These are phyloP conservation scores for Adrianichthys oophorus DNA, from an alignment of 2,797 vertebrate genomes.

Conservation along the genomic window DNA sequence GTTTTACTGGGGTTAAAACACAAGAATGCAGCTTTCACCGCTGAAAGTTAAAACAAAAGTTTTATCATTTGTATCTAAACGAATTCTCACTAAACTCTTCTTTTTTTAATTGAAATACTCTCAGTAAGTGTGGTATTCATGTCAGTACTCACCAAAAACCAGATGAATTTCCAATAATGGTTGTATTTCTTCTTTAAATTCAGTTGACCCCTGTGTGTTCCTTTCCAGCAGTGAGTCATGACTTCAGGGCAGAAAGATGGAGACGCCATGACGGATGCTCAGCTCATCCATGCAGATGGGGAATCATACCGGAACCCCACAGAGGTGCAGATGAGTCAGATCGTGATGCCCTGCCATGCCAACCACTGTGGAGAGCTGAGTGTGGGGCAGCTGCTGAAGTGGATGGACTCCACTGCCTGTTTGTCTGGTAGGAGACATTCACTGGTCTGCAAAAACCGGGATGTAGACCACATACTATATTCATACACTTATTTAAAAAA, in stretches of 20 bases:
- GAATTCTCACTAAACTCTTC: too few species aligned
- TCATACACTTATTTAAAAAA: too few species aligned
- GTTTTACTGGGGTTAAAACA: too few species aligned
- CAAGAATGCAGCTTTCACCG: too few species aligned
- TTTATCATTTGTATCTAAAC: too few species aligned
- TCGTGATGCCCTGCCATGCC: conserved; percentile 92
- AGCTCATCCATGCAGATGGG: conserved; percentile 64
- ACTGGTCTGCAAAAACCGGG: too few species aligned
- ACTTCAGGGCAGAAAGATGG: conserved; percentile 43
- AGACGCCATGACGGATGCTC: conserved; percentile 33
- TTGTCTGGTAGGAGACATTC: conserved; percentile 82
- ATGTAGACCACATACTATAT: too few species aligned
- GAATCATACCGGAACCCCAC: conserved; percentile 83
- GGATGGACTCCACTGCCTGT: conserved; percentile 96
- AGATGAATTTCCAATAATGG: too few species aligned
- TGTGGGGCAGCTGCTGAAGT: conserved; percentile 92
- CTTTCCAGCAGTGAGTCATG: conserved; percentile 50
- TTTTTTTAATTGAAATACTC: too few species aligned
- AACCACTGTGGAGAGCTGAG: conserved; percentile 91
- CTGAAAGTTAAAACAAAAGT: too few species aligned
- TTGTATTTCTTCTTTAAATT: not conserved
- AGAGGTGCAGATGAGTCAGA: conserved; percentile 96
- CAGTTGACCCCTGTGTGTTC: conserved; percentile 2
- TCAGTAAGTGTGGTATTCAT: too few species aligned
- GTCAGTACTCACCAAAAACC: too few species aligned